phyloP scores from a whole-genome alignment of 2,113 vertebrate genomes.

The Syngnathus typhle region DNA sequence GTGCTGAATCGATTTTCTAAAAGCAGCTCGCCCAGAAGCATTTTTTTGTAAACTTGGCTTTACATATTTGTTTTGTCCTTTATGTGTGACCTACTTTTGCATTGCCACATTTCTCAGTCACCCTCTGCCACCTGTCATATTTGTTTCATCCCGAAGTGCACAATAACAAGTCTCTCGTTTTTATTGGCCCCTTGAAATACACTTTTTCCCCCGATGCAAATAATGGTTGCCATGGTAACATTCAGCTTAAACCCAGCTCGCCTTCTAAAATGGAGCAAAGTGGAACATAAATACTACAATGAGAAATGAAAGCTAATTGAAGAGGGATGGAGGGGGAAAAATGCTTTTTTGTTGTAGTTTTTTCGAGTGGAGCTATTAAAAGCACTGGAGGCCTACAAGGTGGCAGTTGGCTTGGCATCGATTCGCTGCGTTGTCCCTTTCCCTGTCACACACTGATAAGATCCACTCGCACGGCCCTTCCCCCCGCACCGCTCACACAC shows the following conservation, averaged over 20 bases:
- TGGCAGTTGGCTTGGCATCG: slow-evolving; percentile 65
- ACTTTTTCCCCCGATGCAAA: slow-evolving; percentile 66
- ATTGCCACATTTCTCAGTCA: neutral
- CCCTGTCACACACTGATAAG: slow-evolving; percentile 62
- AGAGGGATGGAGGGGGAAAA: slow-evolving; percentile 33
- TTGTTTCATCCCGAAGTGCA: slow-evolving; percentile 1
- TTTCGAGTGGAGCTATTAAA: slow-evolving; percentile 61
- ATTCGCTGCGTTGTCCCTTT: slow-evolving; percentile 64
- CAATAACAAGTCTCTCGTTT: slow-evolving; percentile 22
- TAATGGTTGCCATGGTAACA: slow-evolving; percentile 77
- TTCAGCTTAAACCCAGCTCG: slow-evolving; percentile 67
- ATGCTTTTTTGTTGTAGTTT: slow-evolving; percentile 27
- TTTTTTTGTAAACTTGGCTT: neutral
- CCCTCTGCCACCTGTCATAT: neutral
- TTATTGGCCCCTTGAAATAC: slow-evolving; percentile 58
- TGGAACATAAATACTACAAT: slow-evolving; percentile 65
- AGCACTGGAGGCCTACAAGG: slow-evolving; percentile 54
- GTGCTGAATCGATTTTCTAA: no score
- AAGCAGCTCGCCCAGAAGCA: no score
- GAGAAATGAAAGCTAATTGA: slow-evolving; percentile 40
- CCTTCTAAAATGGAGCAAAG: slow-evolving; percentile 67
- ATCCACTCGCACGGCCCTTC: slow-evolving; percentile 42
- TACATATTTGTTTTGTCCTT: neutral
- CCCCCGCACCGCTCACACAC: slow-evolving; percentile 24
- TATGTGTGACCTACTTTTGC: slow-evolving; percentile 3